Percentiles rank a stretch among this genome's conserved stretches.
phyloP scores from a whole-genome alignment of 1,140 invertebrate species.

The Thaumatotibia leucotreta region DNA sequence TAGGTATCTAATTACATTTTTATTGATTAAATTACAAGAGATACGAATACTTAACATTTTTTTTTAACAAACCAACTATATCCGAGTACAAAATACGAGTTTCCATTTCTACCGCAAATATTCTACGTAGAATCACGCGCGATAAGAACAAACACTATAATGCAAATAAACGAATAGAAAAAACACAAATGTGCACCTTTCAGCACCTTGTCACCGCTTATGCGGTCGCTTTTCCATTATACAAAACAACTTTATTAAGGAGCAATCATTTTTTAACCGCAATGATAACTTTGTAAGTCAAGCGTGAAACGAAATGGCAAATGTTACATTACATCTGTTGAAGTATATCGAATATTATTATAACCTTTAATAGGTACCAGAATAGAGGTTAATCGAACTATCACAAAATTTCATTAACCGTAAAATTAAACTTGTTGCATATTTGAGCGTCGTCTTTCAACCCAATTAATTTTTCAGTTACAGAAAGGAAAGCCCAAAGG shows the following conservation, averaged over 20 bases:
- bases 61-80: not conserved
- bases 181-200: conserved; percentile 5
- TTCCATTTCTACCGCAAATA: not conserved
- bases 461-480: not conserved
- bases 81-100: not conserved
- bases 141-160: not conserved
- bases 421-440: not conserved
- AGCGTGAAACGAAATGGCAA: not conserved
- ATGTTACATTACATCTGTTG: too few relatives aligned
- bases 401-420: not conserved
- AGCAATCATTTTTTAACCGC: not conserved
- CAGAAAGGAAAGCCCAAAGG: not conserved
- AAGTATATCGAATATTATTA: not conserved
- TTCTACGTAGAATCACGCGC: not conserved
- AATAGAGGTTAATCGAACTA: not conserved
- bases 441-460: not conserved
- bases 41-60: not conserved
- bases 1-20: too few relatives aligned
- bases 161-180: not conserved
- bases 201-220: not conserved
- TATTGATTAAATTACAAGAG: not conserved
- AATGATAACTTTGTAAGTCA: not conserved
- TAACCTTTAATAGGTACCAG: not conserved
- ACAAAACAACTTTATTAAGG: not conserved
- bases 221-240: not conserved